Evolutionary conservation across 2,797 vertebrate species (phyloP).

Genomic region (Falco rusticolus): DNA sequence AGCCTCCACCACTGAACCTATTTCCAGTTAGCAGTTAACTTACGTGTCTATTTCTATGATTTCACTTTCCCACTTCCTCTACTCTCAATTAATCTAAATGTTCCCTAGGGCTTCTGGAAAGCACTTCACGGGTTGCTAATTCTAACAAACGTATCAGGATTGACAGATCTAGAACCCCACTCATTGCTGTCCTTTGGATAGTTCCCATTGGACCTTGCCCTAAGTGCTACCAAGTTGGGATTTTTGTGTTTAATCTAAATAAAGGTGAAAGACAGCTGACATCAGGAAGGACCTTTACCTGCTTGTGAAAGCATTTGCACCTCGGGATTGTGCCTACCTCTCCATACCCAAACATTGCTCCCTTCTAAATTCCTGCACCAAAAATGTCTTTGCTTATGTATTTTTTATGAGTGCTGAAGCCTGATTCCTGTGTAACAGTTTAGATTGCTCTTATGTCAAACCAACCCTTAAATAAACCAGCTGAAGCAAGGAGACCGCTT

Average conservation of each 20-base stretch:
- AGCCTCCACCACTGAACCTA: too few species aligned
- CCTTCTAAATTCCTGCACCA: neutral
- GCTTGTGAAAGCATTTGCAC: neutral
- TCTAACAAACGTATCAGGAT: neutral
- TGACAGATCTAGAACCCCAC: neutral
- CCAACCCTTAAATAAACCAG: neutral
- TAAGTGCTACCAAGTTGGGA: neutral
- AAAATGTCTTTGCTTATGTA: neutral
- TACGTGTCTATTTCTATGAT: neutral
- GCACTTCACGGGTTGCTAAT: neutral
- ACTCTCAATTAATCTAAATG: neutral
- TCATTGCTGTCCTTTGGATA: neutral
- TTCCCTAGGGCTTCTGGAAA: neutral
- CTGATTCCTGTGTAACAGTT: neutral
- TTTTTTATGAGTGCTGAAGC: neutral
- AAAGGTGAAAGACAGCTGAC: neutral
- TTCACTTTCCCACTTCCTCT: neutral
- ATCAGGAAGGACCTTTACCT: neutral
- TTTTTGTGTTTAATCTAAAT: neutral
- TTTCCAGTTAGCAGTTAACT: neutral
- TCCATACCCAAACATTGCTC: neutral
- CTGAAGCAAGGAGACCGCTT: neutral
- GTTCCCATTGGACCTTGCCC: neutral
- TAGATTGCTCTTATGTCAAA: neutral
- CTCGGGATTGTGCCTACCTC: neutral